A percentile compares a stretch with the other conserved stretches of the same genome.
phyloP scores from a whole-genome alignment of 2,888 invertebrate genomes.

The Notodonta dromedarius region DNA sequence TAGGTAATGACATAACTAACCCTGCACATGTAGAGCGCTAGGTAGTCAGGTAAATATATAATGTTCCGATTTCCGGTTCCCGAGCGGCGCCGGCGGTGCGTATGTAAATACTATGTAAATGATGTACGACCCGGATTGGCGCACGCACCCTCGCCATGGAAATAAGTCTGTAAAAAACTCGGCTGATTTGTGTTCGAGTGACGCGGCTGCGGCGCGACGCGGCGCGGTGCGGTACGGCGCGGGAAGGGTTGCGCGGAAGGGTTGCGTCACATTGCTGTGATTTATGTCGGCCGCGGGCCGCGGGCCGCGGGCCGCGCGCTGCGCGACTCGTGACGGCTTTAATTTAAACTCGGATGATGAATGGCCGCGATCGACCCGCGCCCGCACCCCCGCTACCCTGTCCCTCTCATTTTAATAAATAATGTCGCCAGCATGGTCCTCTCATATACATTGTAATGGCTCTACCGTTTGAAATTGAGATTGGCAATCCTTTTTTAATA shows the following conservation, averaged over 20 bases:
- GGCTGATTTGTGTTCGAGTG: constrained; percentile 39
- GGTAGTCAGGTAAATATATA: neutral
- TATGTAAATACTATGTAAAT: constrained; percentile 72
- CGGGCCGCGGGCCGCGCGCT: constrained; percentile 45
- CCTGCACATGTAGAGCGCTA: neutral
- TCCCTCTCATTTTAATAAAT: constrained; percentile 9
- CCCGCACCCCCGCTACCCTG: constrained; percentile 12
- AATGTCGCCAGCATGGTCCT: constrained; percentile 19
- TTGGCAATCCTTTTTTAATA: constrained; percentile 1
- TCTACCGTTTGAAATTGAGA: constrained; percentile 9
- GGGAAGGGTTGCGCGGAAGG: constrained; percentile 35
- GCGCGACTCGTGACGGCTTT: constrained; percentile 65
- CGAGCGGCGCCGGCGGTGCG: constrained; percentile 16
- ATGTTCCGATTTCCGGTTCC: neutral
- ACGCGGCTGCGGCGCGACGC: no score
- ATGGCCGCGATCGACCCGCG: constrained; percentile 36
- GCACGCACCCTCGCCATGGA: constrained; percentile 35
- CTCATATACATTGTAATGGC: constrained; percentile 18
- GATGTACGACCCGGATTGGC: constrained; percentile 51
- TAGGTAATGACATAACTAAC: no score
- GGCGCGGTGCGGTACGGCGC: no score
- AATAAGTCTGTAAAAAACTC: constrained; percentile 45
- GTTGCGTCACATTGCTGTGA: constrained; percentile 51
- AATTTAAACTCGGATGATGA: constrained; percentile 70
- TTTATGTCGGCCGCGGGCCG: constrained; percentile 49